Conservation (phyloP, 2,888 invertebrate species). For the Scaptomyza caliginosa region DNA sequence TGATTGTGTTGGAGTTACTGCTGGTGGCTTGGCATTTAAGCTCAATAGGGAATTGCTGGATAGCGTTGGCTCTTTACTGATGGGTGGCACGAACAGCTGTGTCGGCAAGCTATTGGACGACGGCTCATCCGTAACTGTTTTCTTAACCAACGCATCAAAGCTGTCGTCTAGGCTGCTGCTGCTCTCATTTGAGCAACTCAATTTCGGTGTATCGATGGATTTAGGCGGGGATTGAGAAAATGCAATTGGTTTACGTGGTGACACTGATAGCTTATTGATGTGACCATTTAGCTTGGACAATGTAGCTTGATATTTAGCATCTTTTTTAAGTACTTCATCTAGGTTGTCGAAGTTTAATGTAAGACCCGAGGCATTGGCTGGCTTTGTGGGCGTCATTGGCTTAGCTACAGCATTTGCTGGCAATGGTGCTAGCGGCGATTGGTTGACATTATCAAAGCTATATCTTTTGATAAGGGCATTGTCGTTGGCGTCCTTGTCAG, state of each 20-base stretch:
- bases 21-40: not conserved
- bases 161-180: slow-evolving; percentile 39
- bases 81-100: not conserved
- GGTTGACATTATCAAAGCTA: slow-evolving; percentile 55
- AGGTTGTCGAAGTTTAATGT: slow-evolving; percentile 74
- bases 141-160: slow-evolving; percentile 44
- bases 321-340: slow-evolving; percentile 66
- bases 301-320: slow-evolving; percentile 73
- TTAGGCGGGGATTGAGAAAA: slow-evolving; percentile 45
- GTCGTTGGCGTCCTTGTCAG: slow-evolving; percentile 28
- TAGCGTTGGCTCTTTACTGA: not conserved
- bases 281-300: slow-evolving; percentile 74
- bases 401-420: not conserved
- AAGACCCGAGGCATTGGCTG: slow-evolving; percentile 3
- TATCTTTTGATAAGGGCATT: slow-evolving; percentile 64
- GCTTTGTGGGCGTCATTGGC: slow-evolving; percentile 4
- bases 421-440: slow-evolving; percentile 69
- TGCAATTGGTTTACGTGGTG: slow-evolving; percentile 38
- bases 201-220: not conserved
- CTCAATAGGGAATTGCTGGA: not conserved
- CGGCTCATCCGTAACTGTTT: not conserved
- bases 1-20: not conserved
- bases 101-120: slow-evolving; percentile 1
- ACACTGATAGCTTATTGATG: slow-evolving; percentile 66
- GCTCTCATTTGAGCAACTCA: slow-evolving; percentile 21